Evolutionary conservation across 1,140 invertebrate genomes (phyloP), one percentile per base, ranked within the genome.

Genomic region (Bombus vancouverensis): DNA sequence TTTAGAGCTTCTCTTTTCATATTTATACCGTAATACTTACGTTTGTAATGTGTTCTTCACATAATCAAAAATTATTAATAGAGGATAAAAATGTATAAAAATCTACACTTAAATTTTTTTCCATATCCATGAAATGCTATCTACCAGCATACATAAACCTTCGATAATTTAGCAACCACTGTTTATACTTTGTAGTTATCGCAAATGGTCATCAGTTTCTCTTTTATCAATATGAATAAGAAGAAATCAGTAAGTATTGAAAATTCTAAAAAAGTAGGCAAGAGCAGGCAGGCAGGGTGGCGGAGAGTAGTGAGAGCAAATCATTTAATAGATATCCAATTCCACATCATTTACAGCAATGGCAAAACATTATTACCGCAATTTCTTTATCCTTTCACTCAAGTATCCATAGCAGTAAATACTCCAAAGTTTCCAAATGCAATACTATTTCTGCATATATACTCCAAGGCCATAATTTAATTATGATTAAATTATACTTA

Each of bases 271-370:
- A 86, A 88, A 88, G 81, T 82, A 89, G 77, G 81, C 83, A 89
- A 85, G 88, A 88, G 74, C 91, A 93, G 90, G 87, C 92, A 93
- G 93, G 92, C 92, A 93, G 91, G 93, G 91, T 93, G 93, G 92
- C 91, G 91, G 88, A 89, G 91, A 94, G 92, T 93, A 91, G 90
- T 93, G 90, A 92, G 89, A 92, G 92, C 90, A 94, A 93, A 92
- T 92, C 92, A 90, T 94, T 94, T 94, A 93, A 94, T 89, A 90
- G 86, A 80, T 89, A 91, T 92, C 89, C 91, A 93, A 93, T 92
- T 94, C 83, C 90, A 92, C 90, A 89, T 92, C 88, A 93, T 92
- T 93, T 94, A 94, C 93, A 95, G 87, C 84, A 89, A 86, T 88
- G 87, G 85, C 75, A 89, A 91, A 47, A 91, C 88, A 91, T 89